A percentile compares a stretch with the other conserved stretches of the same genome.
These are phyloP conservation scores for Acronicta psi DNA, from an alignment of 2,888 invertebrate genomes.

Conservation along the genomic window DNA sequence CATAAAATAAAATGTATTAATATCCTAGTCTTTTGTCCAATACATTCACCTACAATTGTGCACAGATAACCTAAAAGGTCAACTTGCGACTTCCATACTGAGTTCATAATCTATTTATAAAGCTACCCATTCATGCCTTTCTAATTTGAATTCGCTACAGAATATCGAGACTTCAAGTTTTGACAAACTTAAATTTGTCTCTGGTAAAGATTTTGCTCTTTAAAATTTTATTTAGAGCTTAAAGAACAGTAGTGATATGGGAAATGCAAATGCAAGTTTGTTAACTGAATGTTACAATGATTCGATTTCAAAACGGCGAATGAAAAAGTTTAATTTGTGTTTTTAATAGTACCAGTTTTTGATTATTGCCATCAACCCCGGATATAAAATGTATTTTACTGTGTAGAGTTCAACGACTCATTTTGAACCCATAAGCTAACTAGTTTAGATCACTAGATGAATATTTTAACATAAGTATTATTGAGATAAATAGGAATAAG, in stretches of 20 bases:
- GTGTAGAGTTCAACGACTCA: neutral
- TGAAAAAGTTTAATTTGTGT: conserved; percentile 8
- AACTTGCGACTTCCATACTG: conserved; percentile 5
- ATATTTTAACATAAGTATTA: too few species aligned
- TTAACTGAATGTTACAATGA: conserved; percentile 7
- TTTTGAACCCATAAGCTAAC: too few species aligned
- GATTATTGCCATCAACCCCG: neutral
- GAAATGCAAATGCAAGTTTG: conserved; percentile 23
- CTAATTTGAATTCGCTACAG: conserved; percentile 28
- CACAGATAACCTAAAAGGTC: conserved; percentile 24
- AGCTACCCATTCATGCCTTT: conserved; percentile 29
- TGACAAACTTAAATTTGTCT: conserved; percentile 6
- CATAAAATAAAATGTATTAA: neutral
- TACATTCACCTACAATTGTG: conserved; percentile 13
- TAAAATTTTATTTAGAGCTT: too few species aligned
- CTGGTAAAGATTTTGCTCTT: neutral
- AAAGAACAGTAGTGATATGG: neutral
- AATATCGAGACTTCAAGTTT: conserved; percentile 24
- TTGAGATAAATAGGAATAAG: too few species aligned
- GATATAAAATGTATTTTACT: neutral
- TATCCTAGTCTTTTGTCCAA: conserved; percentile 2
- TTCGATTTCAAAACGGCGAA: conserved; percentile 11
- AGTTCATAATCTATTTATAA: conserved; percentile 19
- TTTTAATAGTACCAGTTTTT: conserved; percentile 15
- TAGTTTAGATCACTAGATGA: too few species aligned